These are phyloP conservation scores for Ctenochaetus hawaiiensis DNA, from an alignment of 2,797 vertebrate species.

Conservation along the genomic window DNA sequence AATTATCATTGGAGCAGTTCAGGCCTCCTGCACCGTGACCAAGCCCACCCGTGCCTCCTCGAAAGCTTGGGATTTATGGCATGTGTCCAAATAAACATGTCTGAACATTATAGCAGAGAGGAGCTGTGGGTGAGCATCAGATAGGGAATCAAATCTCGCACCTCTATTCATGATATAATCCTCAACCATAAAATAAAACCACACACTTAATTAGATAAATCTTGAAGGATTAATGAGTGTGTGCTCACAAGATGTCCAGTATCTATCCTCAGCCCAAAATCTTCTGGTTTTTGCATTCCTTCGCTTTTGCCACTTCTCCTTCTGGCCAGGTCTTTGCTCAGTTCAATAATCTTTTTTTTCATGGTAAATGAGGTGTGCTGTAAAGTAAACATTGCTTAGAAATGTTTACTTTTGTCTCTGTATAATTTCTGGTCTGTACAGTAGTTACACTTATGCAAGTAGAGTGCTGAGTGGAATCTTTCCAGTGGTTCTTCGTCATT, in stretches of 20 bases:
- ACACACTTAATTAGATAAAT: conserved; percentile 55
- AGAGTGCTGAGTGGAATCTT: conserved; percentile 71
- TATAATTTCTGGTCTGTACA: conserved; percentile 76
- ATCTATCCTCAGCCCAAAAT: conserved; percentile 4
- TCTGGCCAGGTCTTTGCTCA: conserved; percentile 48
- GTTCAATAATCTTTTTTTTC: conserved; percentile 64
- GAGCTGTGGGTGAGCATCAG: conserved; percentile 72
- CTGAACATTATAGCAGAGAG: conserved; percentile 72
- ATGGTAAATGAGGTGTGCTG: conserved; percentile 75
- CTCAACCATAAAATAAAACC: conserved; percentile 35
- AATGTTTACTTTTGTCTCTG: conserved; percentile 78
- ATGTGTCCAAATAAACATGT: conserved; percentile 91
- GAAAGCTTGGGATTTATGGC: conserved; percentile 84
- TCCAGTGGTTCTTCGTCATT: conserved; percentile 68
- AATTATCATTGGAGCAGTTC: conserved; percentile 91
- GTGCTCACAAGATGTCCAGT: conserved; percentile 26
- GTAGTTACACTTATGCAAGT: conserved; percentile 75
- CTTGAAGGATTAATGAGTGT: conserved; percentile 32
- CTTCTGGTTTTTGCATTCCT: conserved; percentile 22
- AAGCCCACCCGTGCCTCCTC: conserved; percentile 57
- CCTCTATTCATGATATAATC: conserved; percentile 47
- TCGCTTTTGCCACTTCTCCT: conserved; percentile 44
- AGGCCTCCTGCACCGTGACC: conserved; percentile 84
- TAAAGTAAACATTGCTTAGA: conserved; percentile 71
- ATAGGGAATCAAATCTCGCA: conserved; percentile 68